These are phyloP conservation scores for Phasia obesa DNA, from an alignment of 2,888 invertebrate genomes.

Conservation along the genomic window DNA sequence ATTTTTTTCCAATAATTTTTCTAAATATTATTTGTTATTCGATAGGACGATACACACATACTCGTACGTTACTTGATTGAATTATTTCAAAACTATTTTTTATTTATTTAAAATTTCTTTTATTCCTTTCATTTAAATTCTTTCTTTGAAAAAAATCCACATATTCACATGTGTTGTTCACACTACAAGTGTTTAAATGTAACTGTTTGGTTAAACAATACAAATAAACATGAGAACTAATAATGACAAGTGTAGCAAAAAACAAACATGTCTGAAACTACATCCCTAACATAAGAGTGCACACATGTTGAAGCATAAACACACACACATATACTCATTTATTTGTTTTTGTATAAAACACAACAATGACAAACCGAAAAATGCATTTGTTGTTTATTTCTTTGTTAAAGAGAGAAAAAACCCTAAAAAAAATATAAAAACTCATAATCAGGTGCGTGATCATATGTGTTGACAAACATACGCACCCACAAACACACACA, in stretches of 20 bases:
- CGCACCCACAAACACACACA: neutral
- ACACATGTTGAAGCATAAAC: neutral
- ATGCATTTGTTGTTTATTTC: neutral
- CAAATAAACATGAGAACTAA: constrained; percentile 65
- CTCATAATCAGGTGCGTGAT: constrained; percentile 78
- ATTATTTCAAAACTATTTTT: too few relatives aligned
- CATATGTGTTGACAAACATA: constrained; percentile 73
- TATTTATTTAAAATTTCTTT: neutral
- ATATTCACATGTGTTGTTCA: constrained; percentile 56
- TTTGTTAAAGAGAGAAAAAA: constrained; percentile 20
- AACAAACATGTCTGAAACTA: constrained; percentile 6
- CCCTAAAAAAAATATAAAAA: constrained; percentile 54
- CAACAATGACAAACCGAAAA: constrained; percentile 39
- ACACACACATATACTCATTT: neutral
- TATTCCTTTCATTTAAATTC: constrained; percentile 4
- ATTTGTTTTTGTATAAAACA: constrained; percentile 28
- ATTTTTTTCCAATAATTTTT: too few relatives aligned
- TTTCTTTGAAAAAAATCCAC: constrained; percentile 5
- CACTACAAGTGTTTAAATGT: constrained; percentile 65
- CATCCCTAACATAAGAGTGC: constrained; percentile 7
- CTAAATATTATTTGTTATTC: too few relatives aligned
- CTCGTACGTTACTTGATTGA: too few relatives aligned
- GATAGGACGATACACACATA: too few relatives aligned
- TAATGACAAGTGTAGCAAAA: constrained; percentile 62
- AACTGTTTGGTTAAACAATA: constrained; percentile 64